A percentile compares a stretch with the other conserved stretches of the same genome.
phyloP scores from a whole-genome alignment of 1,140 invertebrate species.

The Dreissena polymorpha region DNA sequence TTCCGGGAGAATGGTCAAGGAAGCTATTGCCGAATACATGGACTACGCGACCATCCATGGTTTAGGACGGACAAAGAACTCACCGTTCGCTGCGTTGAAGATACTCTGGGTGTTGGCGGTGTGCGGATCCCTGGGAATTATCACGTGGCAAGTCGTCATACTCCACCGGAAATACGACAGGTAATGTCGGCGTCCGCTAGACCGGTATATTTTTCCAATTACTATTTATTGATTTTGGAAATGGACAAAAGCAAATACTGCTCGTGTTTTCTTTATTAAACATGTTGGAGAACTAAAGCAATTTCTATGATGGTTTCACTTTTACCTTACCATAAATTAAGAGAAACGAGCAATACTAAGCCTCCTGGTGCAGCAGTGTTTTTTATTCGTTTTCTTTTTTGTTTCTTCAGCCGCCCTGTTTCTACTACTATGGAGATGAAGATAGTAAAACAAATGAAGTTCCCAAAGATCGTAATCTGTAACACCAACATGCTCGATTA shows the following conservation, averaged over 20 bases:
- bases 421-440: slow-evolving; percentile 26
- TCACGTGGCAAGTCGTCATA: slow-evolving; percentile 20
- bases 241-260: too few species aligned
- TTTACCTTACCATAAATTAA: background rate
- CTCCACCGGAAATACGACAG: slow-evolving; percentile 12
- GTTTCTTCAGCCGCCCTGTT: slow-evolving; percentile 19
- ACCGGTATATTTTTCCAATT: too few species aligned
- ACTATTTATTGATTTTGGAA: too few species aligned
- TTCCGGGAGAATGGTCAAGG: slow-evolving; percentile 3
- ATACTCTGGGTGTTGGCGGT: slow-evolving; percentile 31
- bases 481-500: slow-evolving; percentile 16
- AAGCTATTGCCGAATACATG: slow-evolving; percentile 5
- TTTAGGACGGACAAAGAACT: slow-evolving; percentile 5
- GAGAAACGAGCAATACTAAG: background rate
- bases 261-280: too few species aligned
- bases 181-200: slow-evolving; percentile 1
- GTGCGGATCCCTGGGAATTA: slow-evolving; percentile 10
- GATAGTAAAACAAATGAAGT: background rate
- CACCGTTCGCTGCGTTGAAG: slow-evolving; percentile 5
- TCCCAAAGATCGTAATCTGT: slow-evolving; percentile 12
- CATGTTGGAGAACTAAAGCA: background rate
- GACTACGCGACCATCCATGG: slow-evolving; percentile 23
- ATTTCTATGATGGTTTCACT: background rate
- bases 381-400: background rate
- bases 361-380: background rate